These are phyloP conservation scores for Pseudochirops cupreus DNA, from an alignment of 2,797 vertebrate species.

Conservation along the genomic window DNA sequence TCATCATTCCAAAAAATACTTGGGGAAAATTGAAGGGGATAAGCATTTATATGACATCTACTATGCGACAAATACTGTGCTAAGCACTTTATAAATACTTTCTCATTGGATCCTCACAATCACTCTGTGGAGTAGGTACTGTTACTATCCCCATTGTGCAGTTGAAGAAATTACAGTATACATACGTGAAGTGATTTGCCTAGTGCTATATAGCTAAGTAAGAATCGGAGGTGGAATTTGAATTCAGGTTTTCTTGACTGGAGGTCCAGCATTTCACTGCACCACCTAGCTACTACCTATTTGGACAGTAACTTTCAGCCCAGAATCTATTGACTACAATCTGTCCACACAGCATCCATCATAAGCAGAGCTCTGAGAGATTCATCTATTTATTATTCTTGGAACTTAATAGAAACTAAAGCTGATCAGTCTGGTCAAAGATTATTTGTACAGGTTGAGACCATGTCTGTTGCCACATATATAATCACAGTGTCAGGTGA, in stretches of 20 bases:
- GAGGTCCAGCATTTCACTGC: background rate
- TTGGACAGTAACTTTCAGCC: background rate
- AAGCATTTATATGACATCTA: background rate
- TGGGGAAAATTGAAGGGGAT: background rate
- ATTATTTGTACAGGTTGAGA: background rate
- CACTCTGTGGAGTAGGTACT: background rate
- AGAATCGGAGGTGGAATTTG: background rate
- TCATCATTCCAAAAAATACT: background rate
- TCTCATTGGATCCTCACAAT: background rate
- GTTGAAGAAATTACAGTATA: background rate
- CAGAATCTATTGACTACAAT: background rate
- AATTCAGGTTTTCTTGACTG: background rate
- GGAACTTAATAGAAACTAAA: background rate
- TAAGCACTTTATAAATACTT: background rate
- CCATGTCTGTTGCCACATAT: conserved; percentile 53
- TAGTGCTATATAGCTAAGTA: background rate
- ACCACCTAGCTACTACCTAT: background rate
- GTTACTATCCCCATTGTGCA: background rate
- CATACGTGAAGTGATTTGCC: background rate
- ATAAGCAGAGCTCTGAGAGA: background rate
- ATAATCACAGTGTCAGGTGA: background rate
- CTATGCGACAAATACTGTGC: background rate
- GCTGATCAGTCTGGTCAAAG: background rate
- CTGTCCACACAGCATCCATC: background rate
- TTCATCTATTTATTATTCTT: background rate